Evolutionary conservation across 2,113 vertebrate species (phyloP).

Genomic region (Dissostichus mawsoni): DNA sequence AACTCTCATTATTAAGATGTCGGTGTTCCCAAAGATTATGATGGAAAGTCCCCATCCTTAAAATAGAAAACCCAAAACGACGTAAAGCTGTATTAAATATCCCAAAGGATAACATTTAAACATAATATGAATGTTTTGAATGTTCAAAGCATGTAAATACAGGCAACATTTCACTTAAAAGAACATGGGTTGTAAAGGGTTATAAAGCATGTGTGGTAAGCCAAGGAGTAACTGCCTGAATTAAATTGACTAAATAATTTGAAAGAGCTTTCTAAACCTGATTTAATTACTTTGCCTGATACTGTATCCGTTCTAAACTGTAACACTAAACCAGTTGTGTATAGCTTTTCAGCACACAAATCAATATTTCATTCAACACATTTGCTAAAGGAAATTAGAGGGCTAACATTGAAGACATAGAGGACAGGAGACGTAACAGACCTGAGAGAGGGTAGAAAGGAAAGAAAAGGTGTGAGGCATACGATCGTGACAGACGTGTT

Average conservation of each 20-base stretch:
- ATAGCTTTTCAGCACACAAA: conserved; percentile 29
- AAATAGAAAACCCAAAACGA: background rate
- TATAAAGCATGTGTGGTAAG: background rate
- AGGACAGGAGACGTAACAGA: conserved; percentile 37
- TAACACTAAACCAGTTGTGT: conserved; percentile 38
- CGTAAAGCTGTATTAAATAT: background rate
- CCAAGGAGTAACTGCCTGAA: no score
- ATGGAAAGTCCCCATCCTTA: background rate
- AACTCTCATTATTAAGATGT: background rate
- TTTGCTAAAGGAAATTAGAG: conserved; percentile 50
- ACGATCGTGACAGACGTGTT: background rate
- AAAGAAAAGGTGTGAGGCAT: conserved; percentile 2
- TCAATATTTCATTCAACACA: conserved; percentile 51
- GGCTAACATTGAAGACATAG: conserved; percentile 41
- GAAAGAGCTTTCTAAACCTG: background rate
- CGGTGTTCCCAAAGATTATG: background rate
- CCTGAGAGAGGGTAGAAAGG: conserved; percentile 7
- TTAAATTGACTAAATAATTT: background rate
- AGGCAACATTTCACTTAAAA: background rate
- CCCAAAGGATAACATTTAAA: background rate
- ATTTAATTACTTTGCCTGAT: background rate
- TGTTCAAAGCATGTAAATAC: background rate
- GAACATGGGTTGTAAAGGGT: background rate
- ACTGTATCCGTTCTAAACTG: background rate
- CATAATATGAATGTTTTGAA: background rate